Evolutionary conservation across 2,113 vertebrate genomes (phyloP).

Genomic region (Nannospalax galili): DNA sequence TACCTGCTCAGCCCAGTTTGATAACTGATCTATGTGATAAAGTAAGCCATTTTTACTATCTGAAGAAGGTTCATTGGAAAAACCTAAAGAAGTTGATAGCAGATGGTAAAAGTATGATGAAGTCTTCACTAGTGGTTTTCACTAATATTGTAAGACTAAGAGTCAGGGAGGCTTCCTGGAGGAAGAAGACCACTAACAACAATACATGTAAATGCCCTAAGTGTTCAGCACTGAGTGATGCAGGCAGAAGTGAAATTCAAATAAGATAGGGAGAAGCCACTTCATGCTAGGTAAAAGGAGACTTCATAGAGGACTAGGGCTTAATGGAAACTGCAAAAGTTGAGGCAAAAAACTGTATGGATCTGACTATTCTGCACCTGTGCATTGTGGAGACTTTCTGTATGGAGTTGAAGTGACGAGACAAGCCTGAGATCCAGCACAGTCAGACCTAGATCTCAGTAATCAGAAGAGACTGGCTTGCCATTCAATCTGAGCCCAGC

Average conservation of each 20-base stretch:
- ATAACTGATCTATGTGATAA: constrained; percentile 2
- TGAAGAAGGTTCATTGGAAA: not conserved
- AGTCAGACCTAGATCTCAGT: not conserved
- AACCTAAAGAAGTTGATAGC: constrained; percentile 4
- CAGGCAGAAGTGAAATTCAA: not conserved
- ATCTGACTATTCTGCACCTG: not conserved
- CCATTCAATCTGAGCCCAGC: not conserved
- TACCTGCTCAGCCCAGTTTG: not conserved
- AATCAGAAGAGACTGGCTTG: not conserved
- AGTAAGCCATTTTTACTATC: not conserved
- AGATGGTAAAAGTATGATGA: not conserved
- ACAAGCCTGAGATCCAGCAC: not conserved
- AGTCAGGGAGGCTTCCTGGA: not conserved
- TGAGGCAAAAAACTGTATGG: not conserved
- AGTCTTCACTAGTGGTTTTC: not conserved
- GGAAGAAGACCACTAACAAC: not conserved
- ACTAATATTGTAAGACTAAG: not conserved
- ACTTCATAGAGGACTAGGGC: not conserved
- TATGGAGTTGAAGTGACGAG: not conserved
- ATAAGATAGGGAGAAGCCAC: not conserved
- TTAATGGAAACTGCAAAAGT: constrained; percentile 24
- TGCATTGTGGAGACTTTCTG: not conserved
- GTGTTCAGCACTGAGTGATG: not conserved
- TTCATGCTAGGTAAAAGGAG: not conserved
- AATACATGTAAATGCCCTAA: not conserved